Percentiles rank a stretch among this genome's conserved stretches.
Conservation (phyloP, 2,888 invertebrate species). For the Linyphia triangularis region DNA sequence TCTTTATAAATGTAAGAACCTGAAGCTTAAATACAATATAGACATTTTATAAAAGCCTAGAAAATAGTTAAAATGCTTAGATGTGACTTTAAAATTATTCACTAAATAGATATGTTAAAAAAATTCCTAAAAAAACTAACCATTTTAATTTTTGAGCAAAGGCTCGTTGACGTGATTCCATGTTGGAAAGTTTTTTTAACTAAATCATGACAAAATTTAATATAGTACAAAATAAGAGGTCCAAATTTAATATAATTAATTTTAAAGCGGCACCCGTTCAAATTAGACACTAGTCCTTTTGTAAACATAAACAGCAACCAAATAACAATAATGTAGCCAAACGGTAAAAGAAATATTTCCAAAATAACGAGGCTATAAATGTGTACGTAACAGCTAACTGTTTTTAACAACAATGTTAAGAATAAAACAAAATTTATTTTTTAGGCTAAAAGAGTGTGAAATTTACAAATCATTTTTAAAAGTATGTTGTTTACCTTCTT, state of each 20-base stretch:
- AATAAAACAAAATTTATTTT: background rate
- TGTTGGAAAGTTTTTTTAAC: background rate
- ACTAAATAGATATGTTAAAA: too few species aligned
- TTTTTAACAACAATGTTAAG: background rate
- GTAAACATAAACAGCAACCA: slow-evolving; percentile 5
- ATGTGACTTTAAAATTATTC: too few species aligned
- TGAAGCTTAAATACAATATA: background rate
- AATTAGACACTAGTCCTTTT: background rate
- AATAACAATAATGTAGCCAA: background rate
- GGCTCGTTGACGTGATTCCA: slow-evolving; percentile 81
- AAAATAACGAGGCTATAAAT: too few species aligned
- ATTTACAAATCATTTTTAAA: too few species aligned
- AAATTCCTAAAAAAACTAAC: slow-evolving; percentile 80
- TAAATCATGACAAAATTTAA: background rate
- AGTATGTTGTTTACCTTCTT: too few species aligned
- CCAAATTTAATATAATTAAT: background rate
- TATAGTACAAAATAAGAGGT: background rate
- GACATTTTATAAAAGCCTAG: slow-evolving; percentile 75
- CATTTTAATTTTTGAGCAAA: slow-evolving; percentile 87
- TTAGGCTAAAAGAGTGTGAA: too few species aligned
- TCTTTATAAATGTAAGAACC: background rate
- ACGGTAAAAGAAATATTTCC: too few species aligned
- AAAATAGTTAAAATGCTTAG: slow-evolving; percentile 78
- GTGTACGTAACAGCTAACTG: too few species aligned
- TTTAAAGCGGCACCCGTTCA: background rate